These are phyloP conservation scores for Hoplias malabaricus DNA, from an alignment of 2,113 vertebrate genomes.

Conservation along the genomic window DNA sequence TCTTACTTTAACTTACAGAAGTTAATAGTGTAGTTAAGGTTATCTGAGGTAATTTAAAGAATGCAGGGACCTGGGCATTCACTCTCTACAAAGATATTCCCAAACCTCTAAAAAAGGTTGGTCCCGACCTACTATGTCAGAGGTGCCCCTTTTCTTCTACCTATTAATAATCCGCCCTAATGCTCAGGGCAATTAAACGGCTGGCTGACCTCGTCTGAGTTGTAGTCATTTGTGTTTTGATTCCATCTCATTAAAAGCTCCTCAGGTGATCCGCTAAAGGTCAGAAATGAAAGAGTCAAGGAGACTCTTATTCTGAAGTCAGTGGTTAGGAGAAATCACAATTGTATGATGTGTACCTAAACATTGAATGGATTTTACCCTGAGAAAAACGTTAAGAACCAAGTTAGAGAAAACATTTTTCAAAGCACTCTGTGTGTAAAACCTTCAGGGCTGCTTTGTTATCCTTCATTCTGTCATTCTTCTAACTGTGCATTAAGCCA, in stretches of 20 bases:
- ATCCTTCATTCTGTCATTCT: neutral
- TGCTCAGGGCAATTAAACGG: conserved; percentile 36
- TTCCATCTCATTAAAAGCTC: conserved; percentile 27
- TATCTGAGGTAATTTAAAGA: neutral
- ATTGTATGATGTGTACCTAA: neutral
- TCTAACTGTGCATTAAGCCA: neutral
- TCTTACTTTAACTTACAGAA: neutral
- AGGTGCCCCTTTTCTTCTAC: neutral
- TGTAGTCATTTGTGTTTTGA: conserved; percentile 23
- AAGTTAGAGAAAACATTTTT: neutral
- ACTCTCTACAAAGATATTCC: neutral
- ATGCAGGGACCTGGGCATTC: neutral
- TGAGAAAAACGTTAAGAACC: neutral
- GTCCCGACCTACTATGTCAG: conserved; percentile 11
- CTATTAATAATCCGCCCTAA: conserved; percentile 35
- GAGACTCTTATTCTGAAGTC: neutral
- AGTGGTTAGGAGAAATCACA: conserved; percentile 5
- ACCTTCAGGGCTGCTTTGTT: too few relatives aligned
- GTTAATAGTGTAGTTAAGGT: neutral
- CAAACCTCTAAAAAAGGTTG: neutral
- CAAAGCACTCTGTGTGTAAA: neutral
- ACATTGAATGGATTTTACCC: too few relatives aligned
- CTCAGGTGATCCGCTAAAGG: conserved; percentile 30
- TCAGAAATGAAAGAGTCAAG: conserved; percentile 31
- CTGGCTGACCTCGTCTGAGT: conserved; percentile 31